Conservation (phyloP, 2,888 invertebrate genomes). For the Zhuqinia jingwanae region DNA sequence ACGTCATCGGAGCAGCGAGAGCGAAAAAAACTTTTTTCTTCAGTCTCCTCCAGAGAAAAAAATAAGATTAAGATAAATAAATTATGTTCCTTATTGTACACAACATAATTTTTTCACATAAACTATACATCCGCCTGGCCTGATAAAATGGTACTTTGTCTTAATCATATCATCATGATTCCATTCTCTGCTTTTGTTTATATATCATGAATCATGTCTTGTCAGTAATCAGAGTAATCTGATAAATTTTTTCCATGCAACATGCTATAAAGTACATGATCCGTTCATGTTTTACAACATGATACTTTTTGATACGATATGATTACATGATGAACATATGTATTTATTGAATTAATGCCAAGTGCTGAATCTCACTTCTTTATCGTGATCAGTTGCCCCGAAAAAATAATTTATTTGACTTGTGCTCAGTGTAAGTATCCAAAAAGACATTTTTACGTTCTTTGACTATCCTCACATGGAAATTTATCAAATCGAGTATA, state of each 20-base stretch:
- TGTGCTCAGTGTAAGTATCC: background rate
- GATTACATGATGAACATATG: background rate
- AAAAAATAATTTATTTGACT: slow-evolving; percentile 51
- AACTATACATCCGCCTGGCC: background rate
- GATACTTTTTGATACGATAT: slow-evolving; percentile 38
- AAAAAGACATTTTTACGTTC: slow-evolving; percentile 25
- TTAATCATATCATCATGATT: background rate
- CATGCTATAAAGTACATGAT: background rate
- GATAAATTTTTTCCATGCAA: slow-evolving; percentile 11
- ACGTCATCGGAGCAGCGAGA: no score
- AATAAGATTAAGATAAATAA: slow-evolving; percentile 20
- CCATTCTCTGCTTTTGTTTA: slow-evolving; percentile 27
- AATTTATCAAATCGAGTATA: slow-evolving; percentile 25
- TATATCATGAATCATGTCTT: slow-evolving; percentile 37
- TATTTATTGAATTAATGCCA: slow-evolving; percentile 62
- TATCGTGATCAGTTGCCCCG: slow-evolving; percentile 33
- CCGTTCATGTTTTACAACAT: no score
- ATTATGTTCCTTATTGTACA: background rate
- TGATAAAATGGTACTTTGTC: no score
- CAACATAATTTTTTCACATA: background rate
- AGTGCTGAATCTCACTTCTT: slow-evolving; percentile 32
- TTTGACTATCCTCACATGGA: slow-evolving; percentile 10
- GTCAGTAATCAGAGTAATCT: background rate
- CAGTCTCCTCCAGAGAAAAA: slow-evolving; percentile 17
- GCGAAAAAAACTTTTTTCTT: background rate